phyloP scores from a whole-genome alignment of 2,797 vertebrate species.

The Amniataba percoides region DNA sequence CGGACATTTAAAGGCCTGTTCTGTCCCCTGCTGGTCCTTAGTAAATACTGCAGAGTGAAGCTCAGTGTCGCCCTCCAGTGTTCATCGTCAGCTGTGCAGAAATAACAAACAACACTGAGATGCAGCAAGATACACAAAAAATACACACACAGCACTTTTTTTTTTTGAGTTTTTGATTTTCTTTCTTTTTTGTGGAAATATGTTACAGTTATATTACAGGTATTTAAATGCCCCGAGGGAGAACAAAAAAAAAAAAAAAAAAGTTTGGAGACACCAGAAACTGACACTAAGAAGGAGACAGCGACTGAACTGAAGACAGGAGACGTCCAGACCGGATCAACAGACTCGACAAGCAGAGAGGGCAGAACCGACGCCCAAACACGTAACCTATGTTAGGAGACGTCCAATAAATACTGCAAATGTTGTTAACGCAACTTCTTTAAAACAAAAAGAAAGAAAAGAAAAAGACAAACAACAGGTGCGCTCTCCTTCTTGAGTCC shows the following conservation, averaged over 20 bases:
- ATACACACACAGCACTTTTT: conserved; percentile 51
- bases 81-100: background rate
- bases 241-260: conserved; percentile 57
- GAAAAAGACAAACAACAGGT: conserved; percentile 49
- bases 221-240: conserved; percentile 86
- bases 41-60: background rate
- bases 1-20: background rate
- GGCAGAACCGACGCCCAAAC: conserved; percentile 41
- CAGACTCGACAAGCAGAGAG: conserved; percentile 68
- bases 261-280: conserved; percentile 81
- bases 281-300: conserved; percentile 78
- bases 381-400: conserved; percentile 72
- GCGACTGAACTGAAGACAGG: conserved; percentile 80
- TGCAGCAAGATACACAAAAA: background rate
- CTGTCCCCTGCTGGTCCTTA: conserved; percentile 26
- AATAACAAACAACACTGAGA: background rate
- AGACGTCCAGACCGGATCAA: conserved; percentile 72
- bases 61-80: conserved; percentile 22
- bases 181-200: conserved; percentile 89
- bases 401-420: conserved; percentile 88
- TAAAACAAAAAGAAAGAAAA: conserved; percentile 39
- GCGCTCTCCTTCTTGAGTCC: conserved; percentile 62
- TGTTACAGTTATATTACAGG: conserved; percentile 90
- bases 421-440: conserved; percentile 78
- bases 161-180: conserved; percentile 72